Percentiles rank a stretch among this genome's conserved stretches.
These are phyloP conservation scores for Epinotia nisella DNA, from an alignment of 2,888 invertebrate genomes.

Conservation along the genomic window DNA sequence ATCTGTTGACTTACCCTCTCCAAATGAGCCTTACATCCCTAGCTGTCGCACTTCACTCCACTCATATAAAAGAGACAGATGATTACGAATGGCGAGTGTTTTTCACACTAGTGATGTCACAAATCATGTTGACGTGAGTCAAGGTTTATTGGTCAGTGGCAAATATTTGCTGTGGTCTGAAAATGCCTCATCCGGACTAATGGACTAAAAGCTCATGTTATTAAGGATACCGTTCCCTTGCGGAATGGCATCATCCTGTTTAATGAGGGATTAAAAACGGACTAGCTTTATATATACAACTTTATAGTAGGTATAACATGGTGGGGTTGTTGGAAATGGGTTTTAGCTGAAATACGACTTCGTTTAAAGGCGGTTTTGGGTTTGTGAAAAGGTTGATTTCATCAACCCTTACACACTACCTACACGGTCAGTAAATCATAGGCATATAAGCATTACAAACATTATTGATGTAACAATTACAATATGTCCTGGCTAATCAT, in stretches of 20 bases:
- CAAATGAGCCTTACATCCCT: background rate
- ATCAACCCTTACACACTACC: no score
- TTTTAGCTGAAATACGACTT: background rate
- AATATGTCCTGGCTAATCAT: no score
- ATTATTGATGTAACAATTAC: no score
- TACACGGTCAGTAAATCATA: no score
- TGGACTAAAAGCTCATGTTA: conserved; percentile 43
- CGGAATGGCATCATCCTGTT: conserved; percentile 22
- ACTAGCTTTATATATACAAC: background rate
- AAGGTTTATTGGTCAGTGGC: conserved; percentile 62
- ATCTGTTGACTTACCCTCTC: conserved; percentile 10
- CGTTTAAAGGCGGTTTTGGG: background rate
- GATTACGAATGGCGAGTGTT: conserved; percentile 20
- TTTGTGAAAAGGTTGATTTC: no score
- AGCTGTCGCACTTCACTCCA: background rate
- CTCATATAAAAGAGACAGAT: background rate
- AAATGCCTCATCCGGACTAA: conserved; percentile 50
- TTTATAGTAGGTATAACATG: background rate
- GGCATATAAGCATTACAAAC: no score
- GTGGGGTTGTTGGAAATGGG: background rate
- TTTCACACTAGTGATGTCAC: conserved; percentile 48
- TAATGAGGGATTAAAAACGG: conserved; percentile 25
- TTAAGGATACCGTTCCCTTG: conserved; percentile 36
- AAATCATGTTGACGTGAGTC: conserved; percentile 62
- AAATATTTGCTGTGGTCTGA: conserved; percentile 61